Conservation (phyloP, 2,888 invertebrate genomes). For the Ormyrus pomaceus region DNA sequence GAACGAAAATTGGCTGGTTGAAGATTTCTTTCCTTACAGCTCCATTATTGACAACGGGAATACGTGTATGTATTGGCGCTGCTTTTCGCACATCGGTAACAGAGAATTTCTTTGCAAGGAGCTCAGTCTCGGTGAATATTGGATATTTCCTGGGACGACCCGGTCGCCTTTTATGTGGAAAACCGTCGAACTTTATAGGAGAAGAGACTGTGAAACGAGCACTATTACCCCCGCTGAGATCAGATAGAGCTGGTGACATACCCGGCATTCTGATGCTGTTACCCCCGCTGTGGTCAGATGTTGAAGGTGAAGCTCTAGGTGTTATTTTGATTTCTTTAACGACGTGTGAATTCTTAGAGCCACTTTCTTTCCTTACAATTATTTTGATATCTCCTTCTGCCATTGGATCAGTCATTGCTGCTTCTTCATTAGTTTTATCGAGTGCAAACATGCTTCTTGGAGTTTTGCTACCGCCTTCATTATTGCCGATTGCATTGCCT, state of each 20-base stretch:
- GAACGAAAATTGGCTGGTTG: too few relatives aligned
- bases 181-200: not conserved
- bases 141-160: conserved; percentile 51
- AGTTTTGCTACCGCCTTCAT: not conserved
- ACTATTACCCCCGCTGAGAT: conserved; percentile 21
- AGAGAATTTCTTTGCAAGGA: conserved; percentile 28
- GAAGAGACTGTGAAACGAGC: conserved; percentile 16
- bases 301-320: conserved; percentile 19
- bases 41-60: conserved; percentile 6
- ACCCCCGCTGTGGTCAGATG: not conserved
- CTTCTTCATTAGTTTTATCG: not conserved
- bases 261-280: not conserved
- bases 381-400: conserved; percentile 55
- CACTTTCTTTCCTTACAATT: conserved; percentile 47
- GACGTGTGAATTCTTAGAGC: conserved; percentile 40
- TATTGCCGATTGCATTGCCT: too few relatives aligned
- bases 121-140: conserved; percentile 44
- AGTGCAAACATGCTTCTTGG: not conserved
- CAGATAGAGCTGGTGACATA: conserved; percentile 28
- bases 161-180: not conserved
- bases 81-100: not conserved
- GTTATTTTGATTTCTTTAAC: conserved; percentile 56
- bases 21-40: not conserved
- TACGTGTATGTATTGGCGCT: not conserved
- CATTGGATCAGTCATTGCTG: not conserved